These are phyloP conservation scores for Temnothorax rugatulus DNA, from an alignment of 2,888 invertebrate genomes.

Conservation along the genomic window DNA sequence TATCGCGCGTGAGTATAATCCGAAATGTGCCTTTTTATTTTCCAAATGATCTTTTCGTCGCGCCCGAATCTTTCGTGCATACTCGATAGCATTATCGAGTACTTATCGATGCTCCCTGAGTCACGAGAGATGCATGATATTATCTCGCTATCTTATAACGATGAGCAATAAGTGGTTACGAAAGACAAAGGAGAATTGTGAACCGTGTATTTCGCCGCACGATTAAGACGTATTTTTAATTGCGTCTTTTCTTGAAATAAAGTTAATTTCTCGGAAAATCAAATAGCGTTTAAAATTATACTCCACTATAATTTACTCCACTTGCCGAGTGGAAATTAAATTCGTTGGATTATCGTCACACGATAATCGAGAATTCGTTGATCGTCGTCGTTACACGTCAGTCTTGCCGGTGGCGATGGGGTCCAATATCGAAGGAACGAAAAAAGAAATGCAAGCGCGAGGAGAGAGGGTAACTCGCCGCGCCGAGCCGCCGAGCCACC, in stretches of 20 bases:
- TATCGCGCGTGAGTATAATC: constrained; percentile 22
- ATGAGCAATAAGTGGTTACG: not conserved
- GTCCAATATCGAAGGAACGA: constrained; percentile 41
- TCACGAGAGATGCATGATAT: not conserved
- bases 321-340: not conserved
- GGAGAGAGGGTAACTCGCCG: not conserved
- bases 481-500: no score
- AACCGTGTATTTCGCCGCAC: not conserved
- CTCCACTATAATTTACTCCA: not conserved
- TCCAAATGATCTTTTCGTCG: not conserved
- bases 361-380: constrained; percentile 8
- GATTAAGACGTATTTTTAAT: not conserved
- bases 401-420: not conserved
- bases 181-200: not conserved
- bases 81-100: not conserved
- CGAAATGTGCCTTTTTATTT: not conserved
- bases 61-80: not conserved
- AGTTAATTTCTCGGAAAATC: not conserved
- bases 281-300: not conserved
- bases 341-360: not conserved
- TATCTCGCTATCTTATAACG: not conserved
- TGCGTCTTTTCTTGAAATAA: not conserved
- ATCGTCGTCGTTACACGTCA: not conserved
- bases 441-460: constrained; percentile 13
- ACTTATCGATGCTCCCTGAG: constrained; percentile 1